These are phyloP conservation scores for Xenopus laevis DNA, from an alignment of 2,113 vertebrate genomes.

Conservation along the genomic window DNA sequence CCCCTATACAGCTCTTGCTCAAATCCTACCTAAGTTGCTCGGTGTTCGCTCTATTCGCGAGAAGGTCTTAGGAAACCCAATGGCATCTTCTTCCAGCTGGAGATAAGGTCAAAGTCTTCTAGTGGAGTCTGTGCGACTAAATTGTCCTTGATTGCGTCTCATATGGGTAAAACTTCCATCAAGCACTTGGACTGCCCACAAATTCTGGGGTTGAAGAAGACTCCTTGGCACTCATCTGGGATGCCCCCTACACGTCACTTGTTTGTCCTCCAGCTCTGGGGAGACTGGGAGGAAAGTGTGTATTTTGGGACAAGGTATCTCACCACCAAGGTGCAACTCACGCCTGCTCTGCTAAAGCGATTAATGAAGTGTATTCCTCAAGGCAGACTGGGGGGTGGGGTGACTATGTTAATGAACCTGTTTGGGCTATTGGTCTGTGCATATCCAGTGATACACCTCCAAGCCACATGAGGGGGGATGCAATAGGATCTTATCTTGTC, in stretches of 20 bases:
- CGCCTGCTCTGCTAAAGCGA: neutral
- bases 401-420: constrained; percentile 51
- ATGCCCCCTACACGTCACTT: no score
- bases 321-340: neutral
- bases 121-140: neutral
- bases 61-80: neutral
- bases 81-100: neutral
- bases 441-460: constrained; percentile 63
- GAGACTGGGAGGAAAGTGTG: neutral
- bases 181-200: neutral
- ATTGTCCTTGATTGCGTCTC: neutral
- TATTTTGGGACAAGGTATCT: neutral
- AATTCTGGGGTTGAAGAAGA: no score
- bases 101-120: neutral
- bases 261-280: no score
- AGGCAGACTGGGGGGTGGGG: neutral
- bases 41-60: neutral
- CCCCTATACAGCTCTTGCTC: no score
- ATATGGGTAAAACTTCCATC: constrained; percentile 5
- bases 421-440: constrained; percentile 65
- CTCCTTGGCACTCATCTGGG: neutral
- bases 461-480: neutral
- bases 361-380: neutral
- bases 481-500: no score
- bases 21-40: neutral